Evolutionary conservation across 2,113 vertebrate species (phyloP), one percentile per base, ranked within the genome.

Genomic region (Entelurus aequoreus): DNA sequence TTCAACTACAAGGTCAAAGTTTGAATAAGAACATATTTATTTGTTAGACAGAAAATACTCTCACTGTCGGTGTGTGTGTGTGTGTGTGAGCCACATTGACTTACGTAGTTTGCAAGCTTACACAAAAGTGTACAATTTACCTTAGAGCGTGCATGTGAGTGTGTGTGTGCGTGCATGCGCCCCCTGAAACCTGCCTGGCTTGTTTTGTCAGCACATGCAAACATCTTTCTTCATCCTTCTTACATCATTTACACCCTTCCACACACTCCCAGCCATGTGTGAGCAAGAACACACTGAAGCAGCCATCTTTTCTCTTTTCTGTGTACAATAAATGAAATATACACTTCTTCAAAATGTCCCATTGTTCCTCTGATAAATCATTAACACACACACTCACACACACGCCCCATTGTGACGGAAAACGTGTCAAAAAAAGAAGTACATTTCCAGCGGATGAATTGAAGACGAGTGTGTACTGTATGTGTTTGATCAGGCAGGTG

Each of bases 381-480:
- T 77, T 75, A 7, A 51, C 15, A 51, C 49, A 49, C 53, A 62
- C 56, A 57, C 38, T 11, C 42, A 46, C 42, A 12, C 42, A 44
- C 8, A 12, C 11, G 12, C 48, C 72, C 1, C n/a, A 3, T 53
- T 49, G 64, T 71, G 67, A 63, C 58, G 63, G 62, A 47, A 60
- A 47, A n/a, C 67, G 64, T 68, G 76, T 75, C 48, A 1, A 48
- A 44, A 28, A 44, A 50, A 54, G 49, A 63, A 37, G 10, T 7
- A 47, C 54, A 59, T 75, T 60, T 71, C 65, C 72, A 70, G 53
- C 7, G 46, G 48, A 55, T 71, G 48, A 77, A 72, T 77, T 73
- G 63, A 55, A 70, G 50, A 77, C 62, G 71, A 65, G 74, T 59
- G 55, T 57, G 52, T 28, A 28, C 28, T 28, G 28, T 28, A 28